phyloP scores from a whole-genome alignment of 2,797 vertebrate genomes.

The Darevskia nairensis region DNA sequence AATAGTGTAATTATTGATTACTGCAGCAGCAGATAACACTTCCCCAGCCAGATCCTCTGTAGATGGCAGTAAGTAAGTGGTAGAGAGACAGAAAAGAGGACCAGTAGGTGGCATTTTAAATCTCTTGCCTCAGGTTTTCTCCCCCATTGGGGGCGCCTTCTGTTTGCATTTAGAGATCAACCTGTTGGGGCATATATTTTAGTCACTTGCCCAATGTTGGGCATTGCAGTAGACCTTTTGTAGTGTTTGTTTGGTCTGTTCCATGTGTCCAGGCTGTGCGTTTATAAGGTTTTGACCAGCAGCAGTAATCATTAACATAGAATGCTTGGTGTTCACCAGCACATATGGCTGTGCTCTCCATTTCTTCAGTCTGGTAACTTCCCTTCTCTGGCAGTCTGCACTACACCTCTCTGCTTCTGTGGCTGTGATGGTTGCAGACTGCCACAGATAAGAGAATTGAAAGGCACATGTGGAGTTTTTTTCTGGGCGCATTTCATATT shows the following conservation, averaged over 20 bases:
- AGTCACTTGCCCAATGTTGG: not conserved
- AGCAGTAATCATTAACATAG: not conserved
- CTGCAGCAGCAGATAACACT: too few species aligned
- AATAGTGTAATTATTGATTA: too few species aligned
- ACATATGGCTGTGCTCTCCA: not conserved
- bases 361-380: not conserved
- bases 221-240: not conserved
- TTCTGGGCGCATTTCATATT: not conserved
- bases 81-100: not conserved
- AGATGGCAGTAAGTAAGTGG: not conserved
- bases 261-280: not conserved
- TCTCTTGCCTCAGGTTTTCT: not conserved
- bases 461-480: not conserved
- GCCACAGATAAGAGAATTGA: not conserved
- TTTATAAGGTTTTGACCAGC: not conserved
- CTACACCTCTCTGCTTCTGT: not conserved
- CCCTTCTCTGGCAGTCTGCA: not conserved
- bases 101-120: too few species aligned
- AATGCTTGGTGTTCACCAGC: not conserved
- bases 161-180: not conserved
- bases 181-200: not conserved
- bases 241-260: not conserved
- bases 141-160: not conserved
- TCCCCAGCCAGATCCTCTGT: not conserved
- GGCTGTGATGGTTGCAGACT: not conserved